phyloP scores from a whole-genome alignment of 2,113 vertebrate genomes.

The Vidua macroura region DNA sequence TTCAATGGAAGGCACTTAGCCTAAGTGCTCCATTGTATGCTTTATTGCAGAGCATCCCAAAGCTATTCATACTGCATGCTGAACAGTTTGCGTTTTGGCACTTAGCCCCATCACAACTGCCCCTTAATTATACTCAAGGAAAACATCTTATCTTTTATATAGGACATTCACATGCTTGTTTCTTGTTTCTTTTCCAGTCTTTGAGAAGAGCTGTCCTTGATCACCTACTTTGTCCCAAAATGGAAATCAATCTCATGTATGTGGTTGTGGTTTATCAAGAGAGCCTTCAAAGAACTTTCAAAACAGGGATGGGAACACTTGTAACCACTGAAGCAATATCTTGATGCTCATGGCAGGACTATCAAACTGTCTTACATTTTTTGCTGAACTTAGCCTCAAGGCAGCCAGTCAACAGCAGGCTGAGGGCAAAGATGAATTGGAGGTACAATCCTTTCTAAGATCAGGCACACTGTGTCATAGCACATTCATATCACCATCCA shows the following conservation, averaged over 20 bases:
- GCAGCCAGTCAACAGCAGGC: background rate
- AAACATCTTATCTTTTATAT: background rate
- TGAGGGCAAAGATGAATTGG: background rate
- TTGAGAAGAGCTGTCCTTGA: background rate
- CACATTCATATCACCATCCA: background rate
- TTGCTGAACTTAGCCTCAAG: background rate
- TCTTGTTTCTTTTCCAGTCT: background rate
- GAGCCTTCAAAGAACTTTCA: background rate
- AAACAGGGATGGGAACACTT: background rate
- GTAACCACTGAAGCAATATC: background rate
- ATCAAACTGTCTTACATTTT: background rate
- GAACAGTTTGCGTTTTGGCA: background rate
- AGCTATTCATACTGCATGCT: background rate
- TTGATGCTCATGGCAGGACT: background rate
- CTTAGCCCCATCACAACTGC: background rate
- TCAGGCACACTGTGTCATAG: background rate
- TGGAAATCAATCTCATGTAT: background rate
- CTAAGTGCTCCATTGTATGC: background rate
- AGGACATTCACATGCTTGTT: background rate
- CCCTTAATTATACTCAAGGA: background rate
- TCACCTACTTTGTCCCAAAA: background rate
- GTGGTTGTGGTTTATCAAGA: background rate
- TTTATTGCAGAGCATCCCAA: background rate
- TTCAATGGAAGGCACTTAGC: background rate
- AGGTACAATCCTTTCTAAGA: background rate